phyloP scores from a whole-genome alignment of 2,113 vertebrate genomes.

The Rhombomys opimus region DNA sequence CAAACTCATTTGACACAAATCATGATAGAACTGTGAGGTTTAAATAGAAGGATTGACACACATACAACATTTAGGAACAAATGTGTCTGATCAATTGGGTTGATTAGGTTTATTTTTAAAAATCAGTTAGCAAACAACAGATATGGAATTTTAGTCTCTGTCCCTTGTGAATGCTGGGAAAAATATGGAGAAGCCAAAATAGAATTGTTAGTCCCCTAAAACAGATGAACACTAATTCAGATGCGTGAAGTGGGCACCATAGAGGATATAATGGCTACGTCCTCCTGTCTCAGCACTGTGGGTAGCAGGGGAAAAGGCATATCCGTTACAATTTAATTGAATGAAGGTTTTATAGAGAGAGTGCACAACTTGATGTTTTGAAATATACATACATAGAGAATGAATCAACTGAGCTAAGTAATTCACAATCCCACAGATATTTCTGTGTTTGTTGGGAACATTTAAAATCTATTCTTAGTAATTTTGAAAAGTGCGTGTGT shows the following conservation, averaged over 20 bases:
- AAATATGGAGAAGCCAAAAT: background rate
- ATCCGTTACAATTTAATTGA: background rate
- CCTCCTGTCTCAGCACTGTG: background rate
- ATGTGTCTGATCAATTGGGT: background rate
- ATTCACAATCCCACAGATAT: background rate
- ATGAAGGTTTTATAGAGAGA: background rate
- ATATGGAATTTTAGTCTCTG: background rate
- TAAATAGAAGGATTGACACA: background rate
- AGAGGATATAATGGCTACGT: background rate
- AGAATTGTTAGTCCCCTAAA: background rate
- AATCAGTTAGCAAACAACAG: background rate
- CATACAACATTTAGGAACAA: background rate
- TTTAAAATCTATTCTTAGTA: background rate
- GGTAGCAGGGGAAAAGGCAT: background rate
- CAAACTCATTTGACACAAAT: slow-evolving; percentile 18
- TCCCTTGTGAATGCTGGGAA: background rate
- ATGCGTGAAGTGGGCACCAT: background rate
- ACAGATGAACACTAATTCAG: background rate
- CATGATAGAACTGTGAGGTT: slow-evolving; percentile 7
- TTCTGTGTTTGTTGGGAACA: background rate
- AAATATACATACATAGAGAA: background rate
- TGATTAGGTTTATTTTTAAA: background rate
- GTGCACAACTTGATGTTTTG: background rate
- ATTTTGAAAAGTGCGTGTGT: background rate
- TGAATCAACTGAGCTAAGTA: background rate